Evolutionary conservation across 2,113 vertebrate genomes (phyloP), one percentile per base, ranked within the genome.

Genomic region (Lates calcarifer): DNA sequence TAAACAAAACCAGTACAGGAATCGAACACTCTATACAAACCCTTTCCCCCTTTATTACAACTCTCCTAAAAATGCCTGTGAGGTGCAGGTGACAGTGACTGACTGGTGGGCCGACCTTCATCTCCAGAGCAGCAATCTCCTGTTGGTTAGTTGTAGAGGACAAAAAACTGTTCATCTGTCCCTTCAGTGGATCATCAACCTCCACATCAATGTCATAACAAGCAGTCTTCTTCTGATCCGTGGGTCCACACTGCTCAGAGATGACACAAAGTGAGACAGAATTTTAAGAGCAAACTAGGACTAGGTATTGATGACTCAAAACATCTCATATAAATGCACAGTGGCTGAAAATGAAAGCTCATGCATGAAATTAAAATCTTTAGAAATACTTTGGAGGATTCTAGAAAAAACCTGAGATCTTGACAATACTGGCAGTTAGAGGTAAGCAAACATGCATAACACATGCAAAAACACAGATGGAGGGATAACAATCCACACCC

Each of bases 131-230:
- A 41, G 97, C 97, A 0, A 99, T 99, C 88, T 99, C 98, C 93
- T 99, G 98, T 88, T 99, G 98, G 92, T 98, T 99, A 88, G 97
- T 99, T 73, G 98, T 98, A 26, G 98, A 99, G 67, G 97, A 97
- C 89, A 99, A 93, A 87, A 99, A 99, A 79, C 97, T 96, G 93
- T 96, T 99, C 98, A 99, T 99, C 85, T 99, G 98, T 61, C 95
- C 94, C 74, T 99, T 99, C 57, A 99, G 92, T 1, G 97, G 98
- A 87, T 99, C 98, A 0, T 99, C 97, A 79, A 99, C 98, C 90
- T 99, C 98, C 73, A 99, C 98, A 0, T 99, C 98, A 0, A 99
- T 99, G 92, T 99, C 98, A 0, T 99, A 99, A 87, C 98, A 99
- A 0, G 98, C 97, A 0, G 98, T 99, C 94, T 99, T 99, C 95